Base-by-base conservation (phyloP, 64 coral and sea anemone genomes). In the Actinia equina region DNA sequence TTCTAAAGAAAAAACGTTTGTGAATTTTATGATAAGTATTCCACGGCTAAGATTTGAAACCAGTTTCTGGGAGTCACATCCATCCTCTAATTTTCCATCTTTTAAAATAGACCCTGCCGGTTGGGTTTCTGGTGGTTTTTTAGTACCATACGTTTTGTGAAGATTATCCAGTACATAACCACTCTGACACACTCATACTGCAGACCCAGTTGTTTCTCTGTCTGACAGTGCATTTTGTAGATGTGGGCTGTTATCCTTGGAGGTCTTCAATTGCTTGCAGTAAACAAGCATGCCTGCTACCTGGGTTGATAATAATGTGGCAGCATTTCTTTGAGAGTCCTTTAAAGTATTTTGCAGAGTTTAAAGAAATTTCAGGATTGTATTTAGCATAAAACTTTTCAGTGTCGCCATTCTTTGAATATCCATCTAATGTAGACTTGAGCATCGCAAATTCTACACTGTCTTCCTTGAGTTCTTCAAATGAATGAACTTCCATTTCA, bases 291-390 rank as follows among this genome's bases (percentile, higher is more conserved):
- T 77, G 51, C 80, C 90, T 41, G 90, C 85, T 22, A 93, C 82
- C 71, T 93, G 86, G 8, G 67, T 88, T 79, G 64, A 56, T 3
- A 93, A 42, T 41, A 93, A 85, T 63, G 86, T 89, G 82, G 92
- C 92, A 89, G 88, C 67, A 87, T 94, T 94, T 82, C 84, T 79
- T 57, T 69, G 88, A 67, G 11, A 94, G 71, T 89, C 94, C 26
- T 71, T 71, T 71, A 30, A 71, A 71, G 67, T 15, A 11, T 11
- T 71, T 71, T 71, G 67, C 67, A 71, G 67, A 71, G 17, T 71
- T 11, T 30, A 71, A 71, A 15, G 67, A 16, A 11, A 71, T 19
- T 6, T 71, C 11, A 19, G 19, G 1, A 71, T 71, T 1, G 17
- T 77, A 77, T 3, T 77, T 77, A 15, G 71, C 59, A 62, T 62